Percentiles rank a stretch among this genome's conserved stretches.
phyloP scores from a whole-genome alignment of 2,797 vertebrate genomes.

The Lycodopsis pacificus region DNA sequence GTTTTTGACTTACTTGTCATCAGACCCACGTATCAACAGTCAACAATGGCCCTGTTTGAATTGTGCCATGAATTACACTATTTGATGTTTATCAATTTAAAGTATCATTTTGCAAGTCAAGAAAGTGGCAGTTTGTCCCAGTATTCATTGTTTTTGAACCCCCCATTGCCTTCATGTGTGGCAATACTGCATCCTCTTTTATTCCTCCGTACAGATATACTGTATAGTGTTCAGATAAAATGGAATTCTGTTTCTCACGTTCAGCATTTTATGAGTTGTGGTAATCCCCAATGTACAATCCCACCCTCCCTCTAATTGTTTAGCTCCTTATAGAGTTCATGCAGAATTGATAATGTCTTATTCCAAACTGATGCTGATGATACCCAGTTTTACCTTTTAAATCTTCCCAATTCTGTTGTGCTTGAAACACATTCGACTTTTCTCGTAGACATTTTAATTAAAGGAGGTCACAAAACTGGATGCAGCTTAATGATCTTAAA shows the following conservation, averaged over 20 bases:
- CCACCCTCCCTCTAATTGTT: neutral
- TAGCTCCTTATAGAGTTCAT: neutral
- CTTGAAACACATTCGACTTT: neutral
- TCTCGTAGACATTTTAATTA: neutral
- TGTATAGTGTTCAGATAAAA: neutral
- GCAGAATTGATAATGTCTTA: neutral
- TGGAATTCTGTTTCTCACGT: neutral
- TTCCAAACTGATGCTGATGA: constrained; percentile 52
- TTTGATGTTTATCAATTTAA: neutral
- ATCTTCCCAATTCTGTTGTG: neutral
- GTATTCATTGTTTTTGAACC: neutral
- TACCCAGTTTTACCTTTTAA: constrained; percentile 32
- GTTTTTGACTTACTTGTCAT: neutral
- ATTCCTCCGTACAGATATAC: neutral
- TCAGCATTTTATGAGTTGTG: neutral
- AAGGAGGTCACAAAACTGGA: neutral
- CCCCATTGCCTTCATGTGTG: neutral
- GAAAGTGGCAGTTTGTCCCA: too few species aligned
- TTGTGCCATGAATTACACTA: neutral
- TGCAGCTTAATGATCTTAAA: neutral
- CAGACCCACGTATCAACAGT: neutral
- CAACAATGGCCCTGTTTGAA: neutral
- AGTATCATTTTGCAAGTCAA: neutral
- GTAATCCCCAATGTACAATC: neutral
- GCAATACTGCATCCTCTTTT: neutral